Evolutionary conservation across 2,113 vertebrate genomes (phyloP), one percentile per base, ranked within the genome.

Genomic region (Sander vitreus): DNA sequence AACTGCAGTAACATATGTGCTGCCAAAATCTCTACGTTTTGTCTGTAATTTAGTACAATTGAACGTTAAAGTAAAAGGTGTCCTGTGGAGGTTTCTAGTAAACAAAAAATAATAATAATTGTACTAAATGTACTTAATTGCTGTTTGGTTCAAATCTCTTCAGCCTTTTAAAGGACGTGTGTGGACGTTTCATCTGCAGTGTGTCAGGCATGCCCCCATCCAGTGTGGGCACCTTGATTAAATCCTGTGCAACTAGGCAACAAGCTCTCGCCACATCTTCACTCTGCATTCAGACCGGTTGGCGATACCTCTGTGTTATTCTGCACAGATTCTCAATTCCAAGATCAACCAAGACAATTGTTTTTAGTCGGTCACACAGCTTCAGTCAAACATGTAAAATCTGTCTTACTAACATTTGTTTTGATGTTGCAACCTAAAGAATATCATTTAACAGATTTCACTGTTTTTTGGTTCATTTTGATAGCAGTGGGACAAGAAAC

Each of bases 201-300:
- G 58, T 5, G 65, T 83, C 80, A 55, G 7, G 4, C 73, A 71
- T 36, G 73, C 21, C 53, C 53, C 58, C 48, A 53, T 54, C 25
- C 54, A 74, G 54, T 77, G 77, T 74, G 68, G 54, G 64, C 86
- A 85, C 57, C 62, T 73, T 83, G 59, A 90, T 90, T 88, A 76
- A 78, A 88, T 83, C 51, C 78, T 57, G 60, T 76, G 89, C 80
- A 80, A 72, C 81, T 50, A 75, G 74, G 67, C 82, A 85, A 85
- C 82, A 5, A 48, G 36, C 25, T 50, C 14, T 55, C 19, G 21
- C 36, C 55, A 64, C n/a, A 51, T 78, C 39, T 50, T 39, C n/a
- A 10, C 23, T 75, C 0, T 63, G 48, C 7, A 58, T 63, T 8
- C 60, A 73, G 53, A 25, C 18, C 10, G 1, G 33, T 30, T 51